Evolutionary conservation across 2,797 vertebrate species (phyloP).

Genomic region (Phoeniculus purpureus): DNA sequence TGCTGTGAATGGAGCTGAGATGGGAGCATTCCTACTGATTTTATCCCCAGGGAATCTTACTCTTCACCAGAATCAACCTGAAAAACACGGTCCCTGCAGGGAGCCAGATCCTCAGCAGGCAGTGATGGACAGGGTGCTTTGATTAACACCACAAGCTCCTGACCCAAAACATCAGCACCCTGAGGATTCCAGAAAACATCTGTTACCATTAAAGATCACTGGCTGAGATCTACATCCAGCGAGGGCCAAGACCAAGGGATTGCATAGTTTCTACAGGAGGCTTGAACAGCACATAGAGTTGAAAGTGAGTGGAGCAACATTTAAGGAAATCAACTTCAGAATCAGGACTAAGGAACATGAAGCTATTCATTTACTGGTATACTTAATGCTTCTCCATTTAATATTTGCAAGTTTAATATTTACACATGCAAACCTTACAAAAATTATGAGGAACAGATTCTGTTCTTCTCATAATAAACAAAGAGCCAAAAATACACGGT

Average conservation of each 20-base stretch:
- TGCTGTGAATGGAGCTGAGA: neutral
- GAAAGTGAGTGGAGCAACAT: neutral
- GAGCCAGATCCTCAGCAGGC: neutral
- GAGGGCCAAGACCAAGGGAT: neutral
- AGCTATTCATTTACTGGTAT: constrained; percentile 36
- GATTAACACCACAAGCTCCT: constrained; percentile 30
- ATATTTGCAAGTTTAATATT: constrained; percentile 59
- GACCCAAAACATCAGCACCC: constrained; percentile 51
- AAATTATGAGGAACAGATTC: constrained; percentile 43
- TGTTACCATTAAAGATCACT: constrained; percentile 57
- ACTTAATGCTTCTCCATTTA: constrained; percentile 40
- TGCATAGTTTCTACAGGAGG: constrained; percentile 38
- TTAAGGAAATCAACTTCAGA: constrained; percentile 34
- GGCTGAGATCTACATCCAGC: constrained; percentile 29
- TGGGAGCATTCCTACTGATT: neutral
- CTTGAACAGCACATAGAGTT: constrained; percentile 7
- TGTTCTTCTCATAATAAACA: constrained; percentile 52
- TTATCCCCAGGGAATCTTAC: neutral
- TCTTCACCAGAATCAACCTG: neutral
- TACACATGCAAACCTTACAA: constrained; percentile 21
- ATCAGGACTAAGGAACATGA: constrained; percentile 12
- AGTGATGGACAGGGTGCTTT: neutral
- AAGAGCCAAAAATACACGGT: constrained; percentile 8
- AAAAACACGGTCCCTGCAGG: fast-evolving
- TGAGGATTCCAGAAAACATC: constrained; percentile 62